These are phyloP conservation scores for Leucoraja erinaceus DNA, from an alignment of 2,113 vertebrate species.

Conservation along the genomic window DNA sequence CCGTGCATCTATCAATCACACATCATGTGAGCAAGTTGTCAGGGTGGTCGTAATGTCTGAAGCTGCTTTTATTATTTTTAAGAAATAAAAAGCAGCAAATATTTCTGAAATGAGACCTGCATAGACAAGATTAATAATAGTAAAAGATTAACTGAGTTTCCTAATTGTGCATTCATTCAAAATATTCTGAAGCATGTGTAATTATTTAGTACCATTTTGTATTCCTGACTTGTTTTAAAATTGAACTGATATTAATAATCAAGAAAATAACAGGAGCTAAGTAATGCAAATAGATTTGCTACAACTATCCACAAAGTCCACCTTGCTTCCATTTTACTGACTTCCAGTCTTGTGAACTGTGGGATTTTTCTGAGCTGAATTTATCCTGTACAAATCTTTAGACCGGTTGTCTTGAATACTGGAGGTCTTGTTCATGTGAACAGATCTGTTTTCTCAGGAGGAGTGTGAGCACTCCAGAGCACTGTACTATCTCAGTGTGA, in stretches of 20 bases:
- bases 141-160: background rate
- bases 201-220: background rate
- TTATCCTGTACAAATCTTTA: background rate
- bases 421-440: background rate
- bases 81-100: background rate
- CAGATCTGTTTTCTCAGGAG: background rate
- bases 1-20: background rate
- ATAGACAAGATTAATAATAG: background rate
- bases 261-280: background rate
- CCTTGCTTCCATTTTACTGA: conserved; percentile 13
- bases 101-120: background rate
- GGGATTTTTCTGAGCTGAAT: background rate
- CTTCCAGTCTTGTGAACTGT: background rate
- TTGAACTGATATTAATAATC: background rate
- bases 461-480: background rate
- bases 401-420: background rate
- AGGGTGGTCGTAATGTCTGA: background rate
- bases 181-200: background rate
- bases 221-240: background rate
- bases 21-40: background rate
- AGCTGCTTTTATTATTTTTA: background rate
- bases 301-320: background rate
- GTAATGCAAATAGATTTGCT: no score
- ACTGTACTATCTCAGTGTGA: background rate
- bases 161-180: background rate